Evolutionary conservation across 2,113 vertebrate species (phyloP), one percentile per base, ranked within the genome.

Genomic region (Calypte anna): DNA sequence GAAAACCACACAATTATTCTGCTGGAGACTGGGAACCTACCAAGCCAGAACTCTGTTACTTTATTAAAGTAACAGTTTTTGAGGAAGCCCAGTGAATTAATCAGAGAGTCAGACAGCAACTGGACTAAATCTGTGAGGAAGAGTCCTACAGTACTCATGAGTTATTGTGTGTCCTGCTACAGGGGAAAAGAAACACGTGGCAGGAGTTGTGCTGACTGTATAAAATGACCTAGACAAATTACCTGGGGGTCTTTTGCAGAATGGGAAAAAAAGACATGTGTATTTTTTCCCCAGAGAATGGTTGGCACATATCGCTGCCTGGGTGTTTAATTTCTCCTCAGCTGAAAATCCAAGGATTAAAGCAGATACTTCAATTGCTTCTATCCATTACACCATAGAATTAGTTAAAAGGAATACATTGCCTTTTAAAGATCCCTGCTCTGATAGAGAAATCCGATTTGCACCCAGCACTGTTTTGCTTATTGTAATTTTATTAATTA

Each of bases 51-150:
- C 61, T 78, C 88, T 88, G 82, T 23, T 50, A 90, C 86, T 96
- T 91, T 82, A 79, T 86, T 83, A 94, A 94, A 90, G 78, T 84
- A 86, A 72, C 85, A 84, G 62, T 93, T 95, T 96, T 90, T 79
- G 90, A 96, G 93, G 84, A 94, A 96, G 68, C 80, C 10, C 16
- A 90, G 86, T 88, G 90, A 96, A 97, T 97, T 96, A 94, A 94
- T 96, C 88, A 92, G 91, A 89, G 80, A 93, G 82, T 89, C 95
- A 96, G 94, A 85, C 28, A 91, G 87, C 53, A 94, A 50, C 90
- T 92, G 82, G 74, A 94, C 74, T 96, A 96, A 96, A 97, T 93
- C 84, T 89, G 85, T 54, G 83, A 83, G 73, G 83, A 97, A 77
- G 69, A 88, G 73, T 57, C 84, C 85, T 92, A 54, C 59, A 64